Conservation (phyloP, 2,113 vertebrate species). For the Carassius gibelio region DNA sequence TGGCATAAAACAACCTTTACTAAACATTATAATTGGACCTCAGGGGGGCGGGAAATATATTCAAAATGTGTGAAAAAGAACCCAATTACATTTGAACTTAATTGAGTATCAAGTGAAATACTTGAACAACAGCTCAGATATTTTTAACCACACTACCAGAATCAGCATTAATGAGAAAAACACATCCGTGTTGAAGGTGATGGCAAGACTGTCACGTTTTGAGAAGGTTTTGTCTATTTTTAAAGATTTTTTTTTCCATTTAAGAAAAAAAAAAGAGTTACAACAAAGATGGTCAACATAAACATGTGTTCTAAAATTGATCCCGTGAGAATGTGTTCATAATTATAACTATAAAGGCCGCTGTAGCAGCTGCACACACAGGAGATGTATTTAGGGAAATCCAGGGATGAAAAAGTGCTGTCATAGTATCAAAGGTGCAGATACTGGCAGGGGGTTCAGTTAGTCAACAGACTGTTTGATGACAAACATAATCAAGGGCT, state of each 20-base stretch:
- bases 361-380: conserved; percentile 7
- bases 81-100: neutral
- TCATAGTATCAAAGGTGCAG: conserved; percentile 45
- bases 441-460: conserved; percentile 44
- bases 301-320: neutral
- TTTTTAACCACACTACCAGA: neutral
- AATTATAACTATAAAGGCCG: conserved; percentile 38
- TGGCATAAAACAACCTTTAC: neutral
- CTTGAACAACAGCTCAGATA: neutral
- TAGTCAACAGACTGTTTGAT: conserved; percentile 48
- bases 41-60: neutral
- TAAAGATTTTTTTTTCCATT: neutral
- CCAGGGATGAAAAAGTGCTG: conserved; percentile 12
- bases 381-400: conserved; percentile 36
- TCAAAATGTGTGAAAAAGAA: neutral
- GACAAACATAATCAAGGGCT: conserved; percentile 49
- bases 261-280: neutral
- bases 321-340: neutral
- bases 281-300: neutral
- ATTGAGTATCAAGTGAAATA: neutral
- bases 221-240: neutral
- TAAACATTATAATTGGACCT: conserved; percentile 13
- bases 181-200: neutral
- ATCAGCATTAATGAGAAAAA: conserved; percentile 7
- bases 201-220: neutral